Percentiles rank a stretch among this genome's conserved stretches.
Conservation (phyloP, 2,888 invertebrate species). For the Parasteatoda lunata region DNA sequence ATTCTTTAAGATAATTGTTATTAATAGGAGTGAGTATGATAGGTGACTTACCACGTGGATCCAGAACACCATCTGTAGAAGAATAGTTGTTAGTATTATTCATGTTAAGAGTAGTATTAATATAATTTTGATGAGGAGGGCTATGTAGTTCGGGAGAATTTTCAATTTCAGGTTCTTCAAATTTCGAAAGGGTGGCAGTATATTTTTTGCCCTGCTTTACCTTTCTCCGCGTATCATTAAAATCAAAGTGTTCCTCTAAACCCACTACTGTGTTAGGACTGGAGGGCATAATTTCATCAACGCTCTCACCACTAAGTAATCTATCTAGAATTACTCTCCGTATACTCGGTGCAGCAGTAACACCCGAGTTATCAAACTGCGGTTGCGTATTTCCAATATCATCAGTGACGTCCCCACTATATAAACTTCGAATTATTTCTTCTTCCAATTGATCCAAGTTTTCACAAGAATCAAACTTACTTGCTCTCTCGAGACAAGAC, state of each 20-base stretch:
- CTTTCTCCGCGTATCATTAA: not conserved
- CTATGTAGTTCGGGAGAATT: not conserved
- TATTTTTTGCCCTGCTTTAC: constrained; percentile 20
- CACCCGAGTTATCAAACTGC: no score
- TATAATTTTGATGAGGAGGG: not conserved
- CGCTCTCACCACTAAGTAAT: constrained; percentile 45
- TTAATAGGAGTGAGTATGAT: constrained; percentile 1
- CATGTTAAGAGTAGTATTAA: not conserved
- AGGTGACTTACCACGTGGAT: not conserved
- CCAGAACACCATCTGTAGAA: no score
- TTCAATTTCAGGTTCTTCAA: constrained; percentile 9
- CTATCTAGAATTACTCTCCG: constrained; percentile 49
- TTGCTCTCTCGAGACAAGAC: not conserved
- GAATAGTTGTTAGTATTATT: not conserved
- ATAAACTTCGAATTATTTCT: constrained; percentile 50
- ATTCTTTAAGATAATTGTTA: constrained; percentile 32
- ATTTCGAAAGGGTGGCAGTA: constrained; percentile 35
- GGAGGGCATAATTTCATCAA: constrained; percentile 20
- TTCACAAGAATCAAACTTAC: constrained; percentile 55
- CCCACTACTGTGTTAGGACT: not conserved
- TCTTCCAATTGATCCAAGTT: constrained; percentile 59
- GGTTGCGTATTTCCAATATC: not conserved
- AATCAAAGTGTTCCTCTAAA: not conserved
- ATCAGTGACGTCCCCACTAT: not conserved
- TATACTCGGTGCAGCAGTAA: constrained; percentile 2